Conservation (phyloP, 1,140 invertebrate species). For the Diachasmimorpha longicaudata region DNA sequence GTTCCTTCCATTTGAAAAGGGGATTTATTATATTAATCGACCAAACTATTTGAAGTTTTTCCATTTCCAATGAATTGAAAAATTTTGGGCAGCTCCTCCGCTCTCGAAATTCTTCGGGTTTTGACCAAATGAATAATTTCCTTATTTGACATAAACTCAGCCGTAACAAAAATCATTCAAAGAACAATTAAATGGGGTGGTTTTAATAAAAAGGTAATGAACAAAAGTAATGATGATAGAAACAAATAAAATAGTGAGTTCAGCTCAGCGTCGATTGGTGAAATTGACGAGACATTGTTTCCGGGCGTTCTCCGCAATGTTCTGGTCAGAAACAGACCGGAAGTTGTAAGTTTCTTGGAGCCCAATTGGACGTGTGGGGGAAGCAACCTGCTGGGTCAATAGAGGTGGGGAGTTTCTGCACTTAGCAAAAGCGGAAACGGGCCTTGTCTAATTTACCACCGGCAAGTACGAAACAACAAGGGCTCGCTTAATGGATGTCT, state of each 20-base stretch:
- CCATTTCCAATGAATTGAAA: no score
- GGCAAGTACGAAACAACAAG: slow-evolving; percentile 6
- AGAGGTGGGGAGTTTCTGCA: slow-evolving; percentile 33
- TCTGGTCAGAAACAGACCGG: slow-evolving; percentile 29
- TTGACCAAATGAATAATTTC: no score
- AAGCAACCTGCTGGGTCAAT: not conserved
- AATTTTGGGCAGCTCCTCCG: no score
- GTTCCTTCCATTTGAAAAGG: no score
- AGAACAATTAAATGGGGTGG: no score
- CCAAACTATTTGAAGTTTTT: no score
- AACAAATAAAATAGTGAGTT: not conserved
- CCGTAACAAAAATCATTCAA: not conserved
- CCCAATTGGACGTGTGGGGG: slow-evolving; percentile 17
- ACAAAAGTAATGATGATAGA: not conserved
- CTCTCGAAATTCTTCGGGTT: no score
- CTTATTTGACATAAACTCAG: not conserved
- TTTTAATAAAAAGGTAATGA: no score
- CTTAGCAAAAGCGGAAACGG: slow-evolving; percentile 42
- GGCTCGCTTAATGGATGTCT: slow-evolving; percentile 6
- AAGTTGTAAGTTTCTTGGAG: slow-evolving; percentile 41
- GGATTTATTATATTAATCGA: no score
- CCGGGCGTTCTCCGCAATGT: slow-evolving; percentile 22
- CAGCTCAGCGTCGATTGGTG: not conserved
- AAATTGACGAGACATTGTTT: not conserved
- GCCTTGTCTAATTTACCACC: slow-evolving; percentile 44